Conservation (phyloP, 2,888 invertebrate species). For the Eristalis intricaria region DNA sequence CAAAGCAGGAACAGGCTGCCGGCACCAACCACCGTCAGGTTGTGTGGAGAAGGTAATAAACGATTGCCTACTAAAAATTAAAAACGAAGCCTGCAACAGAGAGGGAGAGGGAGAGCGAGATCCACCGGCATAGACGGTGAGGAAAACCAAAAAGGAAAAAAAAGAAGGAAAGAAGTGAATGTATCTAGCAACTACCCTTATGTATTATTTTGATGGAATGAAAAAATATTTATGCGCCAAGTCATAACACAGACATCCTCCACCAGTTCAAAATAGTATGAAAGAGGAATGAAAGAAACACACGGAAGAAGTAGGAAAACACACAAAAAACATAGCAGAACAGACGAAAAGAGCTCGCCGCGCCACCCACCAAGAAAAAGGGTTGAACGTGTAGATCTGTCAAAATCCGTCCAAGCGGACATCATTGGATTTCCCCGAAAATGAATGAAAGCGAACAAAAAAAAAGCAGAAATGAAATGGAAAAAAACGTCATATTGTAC, state of each 20-base stretch:
- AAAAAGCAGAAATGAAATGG: slow-evolving; percentile 74
- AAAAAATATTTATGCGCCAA: slow-evolving; percentile 74
- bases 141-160: neutral
- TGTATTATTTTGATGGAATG: slow-evolving; percentile 68
- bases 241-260: slow-evolving; percentile 73
- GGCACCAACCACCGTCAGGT: neutral
- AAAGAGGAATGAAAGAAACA: slow-evolving; percentile 17
- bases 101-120: neutral
- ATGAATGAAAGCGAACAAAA: slow-evolving; percentile 71
- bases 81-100: slow-evolving; percentile 45
- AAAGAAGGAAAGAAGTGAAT: slow-evolving; percentile 16
- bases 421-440: slow-evolving; percentile 78
- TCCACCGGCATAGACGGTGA: neutral
- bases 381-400: slow-evolving; percentile 76
- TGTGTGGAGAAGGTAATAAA: slow-evolving; percentile 60
- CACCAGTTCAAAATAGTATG: slow-evolving; percentile 44
- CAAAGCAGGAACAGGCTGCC: slow-evolving; percentile 9
- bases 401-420: slow-evolving; percentile 80
- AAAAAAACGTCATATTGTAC: slow-evolving; percentile 68
- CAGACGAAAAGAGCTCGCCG: slow-evolving; percentile 7
- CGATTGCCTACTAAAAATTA: slow-evolving; percentile 70
- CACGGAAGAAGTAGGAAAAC: slow-evolving; percentile 15
- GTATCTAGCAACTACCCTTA: slow-evolving; percentile 60
- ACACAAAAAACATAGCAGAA: slow-evolving; percentile 4
- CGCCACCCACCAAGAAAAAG: slow-evolving; percentile 54